Evolutionary conservation across 2,797 vertebrate species (phyloP).

Genomic region (Rhodeus uyekii): DNA sequence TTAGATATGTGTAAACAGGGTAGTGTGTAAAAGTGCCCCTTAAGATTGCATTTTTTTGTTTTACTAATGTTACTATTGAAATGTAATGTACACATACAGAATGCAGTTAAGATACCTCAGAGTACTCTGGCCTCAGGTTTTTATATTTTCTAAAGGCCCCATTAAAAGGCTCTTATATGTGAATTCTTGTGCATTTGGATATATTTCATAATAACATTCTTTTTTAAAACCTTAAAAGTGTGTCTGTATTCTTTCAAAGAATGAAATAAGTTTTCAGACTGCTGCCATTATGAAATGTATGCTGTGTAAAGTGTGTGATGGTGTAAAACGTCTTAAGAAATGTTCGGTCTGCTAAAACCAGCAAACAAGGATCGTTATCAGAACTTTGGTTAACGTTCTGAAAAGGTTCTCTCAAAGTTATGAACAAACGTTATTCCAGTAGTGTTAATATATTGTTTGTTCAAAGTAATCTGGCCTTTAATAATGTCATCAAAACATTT

Average conservation of each 20-base stretch:
- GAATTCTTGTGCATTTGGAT: slow-evolving; percentile 68
- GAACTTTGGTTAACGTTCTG: too few species aligned
- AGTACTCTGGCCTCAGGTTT: slow-evolving; percentile 44
- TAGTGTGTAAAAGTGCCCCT: slow-evolving; percentile 20
- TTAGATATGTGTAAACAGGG: not conserved
- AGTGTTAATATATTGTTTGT: too few species aligned
- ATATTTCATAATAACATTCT: slow-evolving; percentile 68
- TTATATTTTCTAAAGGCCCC: slow-evolving; percentile 37
- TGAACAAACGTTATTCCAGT: too few species aligned
- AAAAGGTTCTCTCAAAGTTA: too few species aligned
- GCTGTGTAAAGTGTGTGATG: too few species aligned
- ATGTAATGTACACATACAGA: slow-evolving; percentile 2
- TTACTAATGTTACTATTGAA: not conserved
- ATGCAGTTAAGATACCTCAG: slow-evolving; percentile 33
- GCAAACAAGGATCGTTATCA: too few species aligned
- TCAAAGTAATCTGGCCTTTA: too few species aligned
- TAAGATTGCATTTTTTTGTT: slow-evolving; percentile 35
- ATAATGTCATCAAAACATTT: too few species aligned
- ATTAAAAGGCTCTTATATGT: slow-evolving; percentile 62
- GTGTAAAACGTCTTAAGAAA: too few species aligned
- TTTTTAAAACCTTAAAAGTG: slow-evolving; percentile 65
- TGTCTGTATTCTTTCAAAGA: slow-evolving; percentile 64
- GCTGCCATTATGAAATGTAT: too few species aligned
- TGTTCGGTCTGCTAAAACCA: too few species aligned
- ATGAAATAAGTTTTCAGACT: too few species aligned